Evolutionary conservation across 1,140 invertebrate genomes (phyloP).

Genomic region (Antheraea mylitta): DNA sequence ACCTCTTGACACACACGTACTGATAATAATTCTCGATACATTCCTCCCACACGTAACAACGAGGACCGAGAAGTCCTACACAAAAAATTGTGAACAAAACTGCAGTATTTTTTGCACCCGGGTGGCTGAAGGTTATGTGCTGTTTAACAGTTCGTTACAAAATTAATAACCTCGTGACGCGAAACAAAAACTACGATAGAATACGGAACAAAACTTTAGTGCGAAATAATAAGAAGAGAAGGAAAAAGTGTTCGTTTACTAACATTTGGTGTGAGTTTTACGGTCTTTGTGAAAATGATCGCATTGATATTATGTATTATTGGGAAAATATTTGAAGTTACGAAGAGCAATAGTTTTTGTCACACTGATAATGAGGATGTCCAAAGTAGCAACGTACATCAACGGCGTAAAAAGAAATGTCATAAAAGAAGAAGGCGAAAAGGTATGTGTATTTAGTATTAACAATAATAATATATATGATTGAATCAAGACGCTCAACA

Average conservation of each 20-base stretch:
- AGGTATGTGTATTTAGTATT: conserved; percentile 22
- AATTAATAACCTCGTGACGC: background rate
- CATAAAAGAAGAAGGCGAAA: conserved; percentile 25
- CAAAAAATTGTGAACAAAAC: conserved; percentile 14
- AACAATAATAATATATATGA: background rate
- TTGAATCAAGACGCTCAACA: too few species aligned
- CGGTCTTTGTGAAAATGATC: conserved; percentile 43
- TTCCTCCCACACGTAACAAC: conserved; percentile 16
- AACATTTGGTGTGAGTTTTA: conserved; percentile 10
- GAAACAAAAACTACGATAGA: conserved; percentile 15
- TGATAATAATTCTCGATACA: conserved; percentile 51
- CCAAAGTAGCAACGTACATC: conserved; percentile 15
- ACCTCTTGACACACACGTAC: conserved; percentile 24
- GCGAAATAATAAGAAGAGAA: conserved; percentile 48
- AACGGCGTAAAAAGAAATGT: conserved; percentile 31
- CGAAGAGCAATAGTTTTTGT: conserved; percentile 35
- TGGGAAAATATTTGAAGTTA: conserved; percentile 49
- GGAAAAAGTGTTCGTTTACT: conserved; percentile 29
- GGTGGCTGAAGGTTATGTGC: conserved; percentile 30
- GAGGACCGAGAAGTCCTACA: background rate
- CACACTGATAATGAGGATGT: conserved; percentile 16
- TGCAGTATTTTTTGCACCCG: conserved; percentile 18
- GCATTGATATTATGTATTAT: conserved; percentile 55
- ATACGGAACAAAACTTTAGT: conserved; percentile 29
- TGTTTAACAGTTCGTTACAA: conserved; percentile 11